Percentiles rank a stretch among this genome's conserved stretches.
phyloP scores from a whole-genome alignment of 2,888 invertebrate genomes.

The Dasysyrphus tricinctus region DNA sequence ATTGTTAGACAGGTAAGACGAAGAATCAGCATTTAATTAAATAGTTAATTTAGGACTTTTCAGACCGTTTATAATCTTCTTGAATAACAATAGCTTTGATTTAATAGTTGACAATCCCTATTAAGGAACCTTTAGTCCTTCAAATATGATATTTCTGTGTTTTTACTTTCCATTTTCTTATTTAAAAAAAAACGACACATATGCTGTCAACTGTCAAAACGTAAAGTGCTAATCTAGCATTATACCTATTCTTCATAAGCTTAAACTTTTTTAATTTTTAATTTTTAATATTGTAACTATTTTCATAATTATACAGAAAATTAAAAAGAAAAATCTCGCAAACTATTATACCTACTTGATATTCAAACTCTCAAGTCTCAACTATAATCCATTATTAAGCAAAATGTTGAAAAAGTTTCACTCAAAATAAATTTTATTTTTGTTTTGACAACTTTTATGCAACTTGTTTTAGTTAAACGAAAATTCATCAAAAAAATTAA shows the following conservation, averaged over 20 bases:
- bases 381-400: neutral
- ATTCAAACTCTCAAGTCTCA: neutral
- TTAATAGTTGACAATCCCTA: no score
- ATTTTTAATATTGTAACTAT: neutral
- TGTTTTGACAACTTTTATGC: neutral
- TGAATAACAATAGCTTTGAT: neutral
- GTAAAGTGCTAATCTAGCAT: no score
- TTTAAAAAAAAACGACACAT: no score
- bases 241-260: no score
- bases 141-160: no score
- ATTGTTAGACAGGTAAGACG: constrained; percentile 87
- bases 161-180: no score
- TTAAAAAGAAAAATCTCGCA: neutral
- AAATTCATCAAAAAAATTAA: neutral
- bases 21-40: no score
- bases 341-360: neutral
- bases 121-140: no score
- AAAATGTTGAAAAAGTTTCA: neutral
- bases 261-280: no score
- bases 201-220: no score
- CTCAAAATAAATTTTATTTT: neutral
- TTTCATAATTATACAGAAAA: neutral
- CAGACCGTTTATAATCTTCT: neutral
- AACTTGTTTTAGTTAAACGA: neutral
- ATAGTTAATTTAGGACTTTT: no score